Conservation (phyloP, 2,888 invertebrate genomes). For the Agrochola lota region DNA sequence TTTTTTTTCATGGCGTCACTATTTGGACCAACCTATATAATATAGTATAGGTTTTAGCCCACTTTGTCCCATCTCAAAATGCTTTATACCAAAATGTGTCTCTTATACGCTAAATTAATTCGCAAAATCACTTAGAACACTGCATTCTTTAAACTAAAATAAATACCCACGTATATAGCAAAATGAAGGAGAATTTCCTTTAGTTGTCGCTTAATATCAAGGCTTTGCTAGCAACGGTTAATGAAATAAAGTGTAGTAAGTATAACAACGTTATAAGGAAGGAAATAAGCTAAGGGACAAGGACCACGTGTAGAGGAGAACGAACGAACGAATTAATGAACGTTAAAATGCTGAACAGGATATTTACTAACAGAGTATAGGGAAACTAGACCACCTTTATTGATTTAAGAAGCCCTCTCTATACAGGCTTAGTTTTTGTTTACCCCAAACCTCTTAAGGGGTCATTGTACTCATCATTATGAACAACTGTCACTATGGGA, state of each 20-base stretch:
- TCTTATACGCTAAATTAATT: neutral
- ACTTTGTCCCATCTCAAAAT: neutral
- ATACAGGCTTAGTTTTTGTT: too few species aligned
- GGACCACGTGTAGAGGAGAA: too few species aligned
- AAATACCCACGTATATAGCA: neutral
- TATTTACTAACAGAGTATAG: neutral
- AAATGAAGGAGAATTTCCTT: conserved; percentile 17
- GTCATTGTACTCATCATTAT: too few species aligned
- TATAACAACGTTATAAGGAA: conserved; percentile 22
- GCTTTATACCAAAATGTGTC: neutral
- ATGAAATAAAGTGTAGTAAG: conserved; percentile 42
- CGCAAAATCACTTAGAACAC: neutral
- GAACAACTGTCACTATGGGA: too few species aligned
- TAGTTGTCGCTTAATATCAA: conserved; percentile 15
- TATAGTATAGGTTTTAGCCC: too few species aligned
- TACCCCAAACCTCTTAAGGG: too few species aligned
- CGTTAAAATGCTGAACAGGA: neutral
- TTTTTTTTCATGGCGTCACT: too few species aligned
- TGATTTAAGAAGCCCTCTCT: neutral
- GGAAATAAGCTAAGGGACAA: neutral
- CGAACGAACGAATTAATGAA: too few species aligned
- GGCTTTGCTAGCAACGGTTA: conserved; percentile 29
- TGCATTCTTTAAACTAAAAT: neutral
- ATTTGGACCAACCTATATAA: too few species aligned
- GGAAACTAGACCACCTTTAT: neutral